Evolutionary conservation across 2,113 vertebrate species (phyloP).

Genomic region (Ophiodon elongatus): DNA sequence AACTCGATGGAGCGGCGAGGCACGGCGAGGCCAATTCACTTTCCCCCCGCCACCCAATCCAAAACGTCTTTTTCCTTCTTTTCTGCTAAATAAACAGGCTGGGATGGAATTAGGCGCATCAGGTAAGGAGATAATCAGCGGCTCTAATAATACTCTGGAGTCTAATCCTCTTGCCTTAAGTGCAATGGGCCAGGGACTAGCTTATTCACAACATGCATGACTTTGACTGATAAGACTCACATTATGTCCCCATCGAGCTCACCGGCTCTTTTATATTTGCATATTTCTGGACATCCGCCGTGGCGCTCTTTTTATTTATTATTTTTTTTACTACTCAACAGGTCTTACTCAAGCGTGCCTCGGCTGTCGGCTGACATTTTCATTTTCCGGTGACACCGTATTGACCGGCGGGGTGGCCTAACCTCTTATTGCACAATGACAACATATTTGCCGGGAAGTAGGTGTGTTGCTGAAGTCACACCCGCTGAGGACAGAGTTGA

Average conservation of each 20-base stretch:
- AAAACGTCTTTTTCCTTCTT: slow-evolving; percentile 58
- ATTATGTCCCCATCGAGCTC: slow-evolving; percentile 29
- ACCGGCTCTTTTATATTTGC: neutral
- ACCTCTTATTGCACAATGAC: neutral
- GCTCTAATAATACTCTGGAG: slow-evolving; percentile 89
- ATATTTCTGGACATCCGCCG: slow-evolving; percentile 25
- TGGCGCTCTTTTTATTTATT: neutral
- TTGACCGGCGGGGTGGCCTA: slow-evolving; percentile 10
- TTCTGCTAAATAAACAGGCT: slow-evolving; percentile 76
- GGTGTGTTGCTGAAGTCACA: slow-evolving; percentile 18
- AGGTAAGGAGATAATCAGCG: slow-evolving; percentile 85
- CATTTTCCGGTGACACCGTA: slow-evolving; percentile 2
- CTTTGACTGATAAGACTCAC: slow-evolving; percentile 63
- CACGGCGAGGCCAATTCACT: slow-evolving; percentile 51
- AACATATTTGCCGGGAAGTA: slow-evolving; percentile 20
- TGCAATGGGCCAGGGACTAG: slow-evolving; percentile 79
- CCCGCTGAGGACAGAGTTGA: slow-evolving; percentile 23
- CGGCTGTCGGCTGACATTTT: slow-evolving; percentile 17
- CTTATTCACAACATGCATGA: slow-evolving; percentile 58
- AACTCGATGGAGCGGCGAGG: slow-evolving; percentile 47
- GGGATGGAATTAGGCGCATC: slow-evolving; percentile 78
- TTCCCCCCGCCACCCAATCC: slow-evolving; percentile 47
- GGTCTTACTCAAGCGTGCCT: neutral
- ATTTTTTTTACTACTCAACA: neutral
- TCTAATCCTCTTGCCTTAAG: slow-evolving; percentile 89